phyloP scores from a whole-genome alignment of 2,113 vertebrate species.

The Leptocoma aspasia region DNA sequence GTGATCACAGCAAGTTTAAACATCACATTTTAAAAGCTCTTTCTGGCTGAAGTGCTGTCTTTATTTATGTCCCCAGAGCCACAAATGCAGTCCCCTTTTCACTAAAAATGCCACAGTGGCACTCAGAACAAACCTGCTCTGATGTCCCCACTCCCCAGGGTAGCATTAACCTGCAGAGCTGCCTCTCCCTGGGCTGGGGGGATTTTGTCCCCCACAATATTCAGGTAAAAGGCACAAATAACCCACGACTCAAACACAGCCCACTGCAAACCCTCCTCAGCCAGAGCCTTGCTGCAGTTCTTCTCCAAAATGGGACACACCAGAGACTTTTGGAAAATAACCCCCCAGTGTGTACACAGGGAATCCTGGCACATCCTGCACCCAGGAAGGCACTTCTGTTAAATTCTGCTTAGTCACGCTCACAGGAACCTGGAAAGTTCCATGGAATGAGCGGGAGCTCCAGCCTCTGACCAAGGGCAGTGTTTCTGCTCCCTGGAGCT shows the following conservation, averaged over 20 bases:
- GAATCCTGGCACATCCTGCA: background rate
- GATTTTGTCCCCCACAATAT: background rate
- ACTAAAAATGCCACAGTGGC: background rate
- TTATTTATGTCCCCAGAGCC: background rate
- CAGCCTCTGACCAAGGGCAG: background rate
- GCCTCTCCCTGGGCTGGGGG: background rate
- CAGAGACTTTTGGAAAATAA: background rate
- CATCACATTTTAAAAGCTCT: background rate
- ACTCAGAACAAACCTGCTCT: background rate
- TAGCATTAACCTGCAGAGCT: background rate
- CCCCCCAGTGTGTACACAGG: background rate
- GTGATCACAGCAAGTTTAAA: background rate
- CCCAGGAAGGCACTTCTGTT: background rate
- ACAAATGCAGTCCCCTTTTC: background rate
- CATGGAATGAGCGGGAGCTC: background rate
- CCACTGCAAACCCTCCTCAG: background rate
- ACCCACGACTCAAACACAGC: background rate
- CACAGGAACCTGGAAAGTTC: background rate
- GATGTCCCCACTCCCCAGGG: background rate
- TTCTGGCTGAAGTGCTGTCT: background rate
- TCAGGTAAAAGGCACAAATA: slow-evolving; percentile 25
- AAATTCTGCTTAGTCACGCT: background rate
- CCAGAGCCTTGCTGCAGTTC: background rate
- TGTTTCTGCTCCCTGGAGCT: background rate
- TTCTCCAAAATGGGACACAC: background rate